Evolutionary conservation across 2,113 vertebrate genomes (phyloP).

Genomic region (Perca schrenkii): DNA sequence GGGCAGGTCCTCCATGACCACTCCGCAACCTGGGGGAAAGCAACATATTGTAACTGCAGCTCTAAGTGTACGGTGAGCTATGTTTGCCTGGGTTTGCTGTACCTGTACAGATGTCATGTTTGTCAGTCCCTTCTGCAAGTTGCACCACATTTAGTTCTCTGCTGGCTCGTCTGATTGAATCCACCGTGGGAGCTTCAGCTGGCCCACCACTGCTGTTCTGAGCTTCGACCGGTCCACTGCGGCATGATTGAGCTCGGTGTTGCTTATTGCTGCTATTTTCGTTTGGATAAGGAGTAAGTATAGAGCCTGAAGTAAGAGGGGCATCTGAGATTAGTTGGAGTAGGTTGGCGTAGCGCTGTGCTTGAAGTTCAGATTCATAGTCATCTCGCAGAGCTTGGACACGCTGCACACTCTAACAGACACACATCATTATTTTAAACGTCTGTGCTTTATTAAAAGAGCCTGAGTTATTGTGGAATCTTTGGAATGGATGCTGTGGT

Average conservation of each 20-base stretch:
- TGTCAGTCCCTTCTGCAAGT: slow-evolving; percentile 31
- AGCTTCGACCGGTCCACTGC: background rate
- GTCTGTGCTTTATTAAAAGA: background rate
- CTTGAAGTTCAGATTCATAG: slow-evolving; percentile 54
- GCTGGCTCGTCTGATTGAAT: background rate
- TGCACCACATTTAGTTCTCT: slow-evolving; percentile 5
- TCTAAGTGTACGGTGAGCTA: background rate
- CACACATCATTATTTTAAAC: slow-evolving; percentile 2
- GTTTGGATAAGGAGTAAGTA: background rate
- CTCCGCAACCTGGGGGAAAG: slow-evolving; percentile 64
- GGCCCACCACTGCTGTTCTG: slow-evolving; percentile 6
- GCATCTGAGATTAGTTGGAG: slow-evolving; percentile 54
- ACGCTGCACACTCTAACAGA: slow-evolving; percentile 53
- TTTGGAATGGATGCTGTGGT: background rate
- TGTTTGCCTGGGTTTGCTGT: slow-evolving; percentile 13
- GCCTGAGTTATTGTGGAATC: background rate
- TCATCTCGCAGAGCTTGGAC: slow-evolving; percentile 48
- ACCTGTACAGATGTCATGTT: slow-evolving; percentile 76
- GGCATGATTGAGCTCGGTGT: slow-evolving; percentile 2
- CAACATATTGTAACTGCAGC: slow-evolving; percentile 5
- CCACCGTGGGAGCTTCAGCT: background rate
- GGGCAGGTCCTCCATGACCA: slow-evolving; percentile 76
- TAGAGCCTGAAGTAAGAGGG: background rate
- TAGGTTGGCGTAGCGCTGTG: slow-evolving; percentile 40
- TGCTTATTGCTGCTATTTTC: slow-evolving; percentile 23